phyloP scores from a whole-genome alignment of 2,888 invertebrate genomes.

The Drosophila putrida region DNA sequence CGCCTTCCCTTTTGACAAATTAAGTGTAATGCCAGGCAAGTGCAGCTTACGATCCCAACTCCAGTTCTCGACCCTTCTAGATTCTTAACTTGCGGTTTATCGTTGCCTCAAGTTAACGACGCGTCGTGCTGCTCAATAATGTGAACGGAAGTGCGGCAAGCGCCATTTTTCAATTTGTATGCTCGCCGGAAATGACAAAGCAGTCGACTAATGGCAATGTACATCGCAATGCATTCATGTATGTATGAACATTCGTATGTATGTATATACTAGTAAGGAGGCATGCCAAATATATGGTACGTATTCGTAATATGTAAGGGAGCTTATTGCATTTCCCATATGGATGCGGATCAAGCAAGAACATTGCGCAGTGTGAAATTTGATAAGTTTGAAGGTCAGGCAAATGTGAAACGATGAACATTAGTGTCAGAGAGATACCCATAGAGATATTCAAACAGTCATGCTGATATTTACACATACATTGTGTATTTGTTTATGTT shows the following conservation, averaged over 20 bases:
- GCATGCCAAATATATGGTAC: background rate
- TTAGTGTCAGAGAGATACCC: slow-evolving; percentile 46
- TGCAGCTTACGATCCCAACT: slow-evolving; percentile 25
- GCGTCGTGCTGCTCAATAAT: slow-evolving; percentile 63
- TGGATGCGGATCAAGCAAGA: slow-evolving; percentile 30
- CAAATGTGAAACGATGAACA: slow-evolving; percentile 69
- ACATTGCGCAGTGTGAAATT: slow-evolving; percentile 44
- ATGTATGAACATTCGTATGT: slow-evolving; percentile 7
- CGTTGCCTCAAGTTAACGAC: slow-evolving; percentile 65
- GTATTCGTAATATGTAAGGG: background rate
- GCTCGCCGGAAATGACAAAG: slow-evolving; percentile 71
- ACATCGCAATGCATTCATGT: slow-evolving; percentile 9
- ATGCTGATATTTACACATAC: slow-evolving; percentile 20
- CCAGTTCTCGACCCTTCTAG: background rate
- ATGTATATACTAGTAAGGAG: background rate
- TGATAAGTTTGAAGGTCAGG: slow-evolving; percentile 70
- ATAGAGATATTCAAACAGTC: slow-evolving; percentile 30
- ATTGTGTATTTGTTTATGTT: slow-evolving; percentile 16
- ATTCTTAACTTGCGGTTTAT: slow-evolving; percentile 31
- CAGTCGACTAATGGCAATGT: slow-evolving; percentile 36
- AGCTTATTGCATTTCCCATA: slow-evolving; percentile 71
- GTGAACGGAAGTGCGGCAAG: slow-evolving; percentile 69
- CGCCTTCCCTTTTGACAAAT: slow-evolving; percentile 60
- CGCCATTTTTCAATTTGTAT: slow-evolving; percentile 77
- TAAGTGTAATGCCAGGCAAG: slow-evolving; percentile 59